Percentiles rank a stretch among this genome's conserved stretches.
These are phyloP conservation scores for Standfussiana lucernea DNA, from an alignment of 2,888 invertebrate species.

Conservation along the genomic window DNA sequence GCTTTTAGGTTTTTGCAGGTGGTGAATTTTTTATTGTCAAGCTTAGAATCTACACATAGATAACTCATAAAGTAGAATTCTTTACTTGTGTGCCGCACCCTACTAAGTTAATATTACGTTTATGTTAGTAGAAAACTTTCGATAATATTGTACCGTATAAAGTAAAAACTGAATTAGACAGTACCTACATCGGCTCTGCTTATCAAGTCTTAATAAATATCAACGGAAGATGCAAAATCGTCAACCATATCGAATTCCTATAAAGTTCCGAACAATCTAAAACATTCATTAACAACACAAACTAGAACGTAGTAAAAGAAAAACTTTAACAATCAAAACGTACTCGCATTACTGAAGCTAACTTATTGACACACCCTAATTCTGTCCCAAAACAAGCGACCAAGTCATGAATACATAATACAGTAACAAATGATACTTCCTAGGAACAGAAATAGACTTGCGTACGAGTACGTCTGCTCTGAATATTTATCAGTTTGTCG, in stretches of 20 bases:
- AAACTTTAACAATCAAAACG: constrained; percentile 17
- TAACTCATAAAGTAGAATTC: not conserved
- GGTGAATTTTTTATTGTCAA: not conserved
- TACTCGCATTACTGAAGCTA: not conserved
- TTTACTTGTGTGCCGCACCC: not conserved
- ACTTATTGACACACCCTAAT: constrained; percentile 28
- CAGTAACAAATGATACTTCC: constrained; percentile 67
- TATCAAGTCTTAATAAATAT: not conserved
- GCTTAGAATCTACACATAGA: not conserved
- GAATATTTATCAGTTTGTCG: constrained; percentile 68
- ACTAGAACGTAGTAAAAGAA: constrained; percentile 7
- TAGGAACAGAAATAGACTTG: constrained; percentile 72
- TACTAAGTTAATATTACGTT: not conserved
- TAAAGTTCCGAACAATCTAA: not conserved
- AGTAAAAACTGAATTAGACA: not conserved
- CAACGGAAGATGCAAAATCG: not conserved
- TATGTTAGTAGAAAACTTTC: not conserved
- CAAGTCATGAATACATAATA: constrained; percentile 62
- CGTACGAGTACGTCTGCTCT: constrained; percentile 52
- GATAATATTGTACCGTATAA: not conserved
- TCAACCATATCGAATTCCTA: constrained; percentile 1
- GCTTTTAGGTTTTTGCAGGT: not conserved
- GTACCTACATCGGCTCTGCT: not conserved
- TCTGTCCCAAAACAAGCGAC: constrained; percentile 8
- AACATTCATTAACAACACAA: constrained; percentile 5